Conservation (phyloP, 2,113 vertebrate species). For the Takifugu bimaculatus region DNA sequence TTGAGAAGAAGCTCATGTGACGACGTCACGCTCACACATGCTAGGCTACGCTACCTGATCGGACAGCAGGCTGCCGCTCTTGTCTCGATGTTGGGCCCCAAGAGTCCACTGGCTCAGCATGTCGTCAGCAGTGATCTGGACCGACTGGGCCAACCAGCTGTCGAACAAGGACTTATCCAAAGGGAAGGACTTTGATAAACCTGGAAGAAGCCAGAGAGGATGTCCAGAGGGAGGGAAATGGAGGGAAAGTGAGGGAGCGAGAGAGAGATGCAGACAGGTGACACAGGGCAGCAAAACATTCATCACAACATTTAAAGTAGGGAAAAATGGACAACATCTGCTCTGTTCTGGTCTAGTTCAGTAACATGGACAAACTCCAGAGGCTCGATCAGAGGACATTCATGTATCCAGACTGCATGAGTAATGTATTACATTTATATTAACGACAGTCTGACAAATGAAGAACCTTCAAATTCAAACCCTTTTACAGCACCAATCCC, state of each 20-base stretch:
- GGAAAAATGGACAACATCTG: too few species aligned
- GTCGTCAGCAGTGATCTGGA: conserved; percentile 93
- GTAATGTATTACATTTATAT: too few species aligned
- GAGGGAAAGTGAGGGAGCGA: not conserved
- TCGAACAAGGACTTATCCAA: conserved; percentile 92
- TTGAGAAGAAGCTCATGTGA: not conserved
- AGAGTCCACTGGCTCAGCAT: conserved; percentile 94
- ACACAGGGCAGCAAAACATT: not conserved
- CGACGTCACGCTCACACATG: too few species aligned
- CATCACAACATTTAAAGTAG: too few species aligned
- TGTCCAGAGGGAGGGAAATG: not conserved
- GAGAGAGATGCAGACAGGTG: not conserved
- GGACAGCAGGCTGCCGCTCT: conserved; percentile 83
- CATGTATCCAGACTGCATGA: too few species aligned
- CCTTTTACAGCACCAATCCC: too few species aligned
- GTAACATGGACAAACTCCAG: too few species aligned
- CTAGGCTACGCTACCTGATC: conserved; percentile 71
- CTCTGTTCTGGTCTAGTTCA: too few species aligned
- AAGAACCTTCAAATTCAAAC: too few species aligned
- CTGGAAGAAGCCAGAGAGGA: conserved; percentile 53
- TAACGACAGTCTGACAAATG: too few species aligned
- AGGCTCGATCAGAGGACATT: too few species aligned
- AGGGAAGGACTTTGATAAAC: conserved; percentile 88
- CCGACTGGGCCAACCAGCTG: conserved; percentile 93
- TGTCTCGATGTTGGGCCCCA: conserved; percentile 80